These are phyloP conservation scores for Sturnus vulgaris DNA, from an alignment of 2,113 vertebrate genomes.

Conservation along the genomic window DNA sequence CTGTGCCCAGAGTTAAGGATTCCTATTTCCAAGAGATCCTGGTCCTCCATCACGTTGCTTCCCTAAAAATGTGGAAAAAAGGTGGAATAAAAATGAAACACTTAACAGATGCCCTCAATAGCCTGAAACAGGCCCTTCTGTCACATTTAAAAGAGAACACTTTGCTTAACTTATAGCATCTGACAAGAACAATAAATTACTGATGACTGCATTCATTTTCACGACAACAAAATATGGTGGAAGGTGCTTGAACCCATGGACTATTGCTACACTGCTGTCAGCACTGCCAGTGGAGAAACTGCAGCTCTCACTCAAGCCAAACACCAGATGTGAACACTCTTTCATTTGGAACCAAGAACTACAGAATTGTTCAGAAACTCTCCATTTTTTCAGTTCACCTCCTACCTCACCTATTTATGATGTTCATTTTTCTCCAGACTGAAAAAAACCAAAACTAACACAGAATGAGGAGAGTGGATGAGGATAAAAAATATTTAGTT, in stretches of 20 bases:
- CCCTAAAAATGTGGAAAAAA: constrained; percentile 76
- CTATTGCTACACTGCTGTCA: background rate
- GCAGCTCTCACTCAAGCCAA: background rate
- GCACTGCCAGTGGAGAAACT: background rate
- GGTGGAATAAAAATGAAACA: background rate
- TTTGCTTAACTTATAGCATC: background rate
- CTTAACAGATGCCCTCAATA: background rate
- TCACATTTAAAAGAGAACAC: background rate
- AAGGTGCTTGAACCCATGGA: background rate
- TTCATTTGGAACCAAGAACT: background rate
- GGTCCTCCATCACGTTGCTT: constrained; percentile 98
- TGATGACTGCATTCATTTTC: background rate
- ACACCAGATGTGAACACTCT: background rate
- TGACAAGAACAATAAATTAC: constrained; percentile 2
- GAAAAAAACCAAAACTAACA: background rate
- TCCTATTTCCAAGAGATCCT: constrained; percentile 96
- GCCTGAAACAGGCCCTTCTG: background rate
- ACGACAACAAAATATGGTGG: background rate
- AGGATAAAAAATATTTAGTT: background rate
- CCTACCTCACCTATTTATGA: background rate
- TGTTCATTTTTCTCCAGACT: background rate
- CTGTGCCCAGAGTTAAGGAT: constrained; percentile 97
- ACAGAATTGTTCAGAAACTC: background rate
- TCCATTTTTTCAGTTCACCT: background rate
- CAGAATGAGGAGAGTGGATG: background rate